Base-by-base conservation (phyloP, 1,140 invertebrate genomes). In the Belonocnema kinseyi region DNA sequence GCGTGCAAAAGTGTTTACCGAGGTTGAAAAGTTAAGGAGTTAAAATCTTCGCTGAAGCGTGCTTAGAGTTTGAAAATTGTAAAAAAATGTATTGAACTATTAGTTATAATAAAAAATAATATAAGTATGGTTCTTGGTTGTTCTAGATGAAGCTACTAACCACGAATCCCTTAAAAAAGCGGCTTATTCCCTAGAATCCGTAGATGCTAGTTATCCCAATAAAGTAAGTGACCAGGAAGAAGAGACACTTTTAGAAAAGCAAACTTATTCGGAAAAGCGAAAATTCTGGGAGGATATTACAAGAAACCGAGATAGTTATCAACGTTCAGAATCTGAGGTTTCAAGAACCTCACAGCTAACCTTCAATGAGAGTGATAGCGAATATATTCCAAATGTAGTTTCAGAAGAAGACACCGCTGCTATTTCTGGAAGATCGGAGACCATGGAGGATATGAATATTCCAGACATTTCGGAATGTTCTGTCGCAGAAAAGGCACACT, bases 271-370 rank as follows among this genome's bases (percentile, higher is more conserved):
- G 1, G 90, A 92, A 78, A 92, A 92, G 70, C 85, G 88, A 17
- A 88, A 88, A 75, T 92, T 92, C 75, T 92, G 91, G 91, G 91
- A 92, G 76, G 89, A 92, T 50, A 91, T 92, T 26, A 88, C 90
- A 3, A 85, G 80, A 46, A 90, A 91, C 40, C 77, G 88, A 16
- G 90, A 91, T 12, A 90, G 88, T 75, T 90, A 91, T 75, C 90
- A 92, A 10, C 87, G 88, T 3, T 91, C 88, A 0, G 90, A 91
- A n/a, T 91, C 89, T 0, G 91, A 92, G n/a, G 66, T 91, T 2
- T 91, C 90, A 6, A 85, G 88, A 51, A 85, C 90, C 10, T 89
- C 89, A 0, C 90, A 91, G 73, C 77, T 90, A 0, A 90, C 89
- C 0, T 85, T 86, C 50, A 90, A 91, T 61, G 90, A 91, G 71